Percentiles rank a stretch among this genome's conserved stretches.
Conservation (phyloP, 2,797 vertebrate species). For the Artibeus lituratus region DNA sequence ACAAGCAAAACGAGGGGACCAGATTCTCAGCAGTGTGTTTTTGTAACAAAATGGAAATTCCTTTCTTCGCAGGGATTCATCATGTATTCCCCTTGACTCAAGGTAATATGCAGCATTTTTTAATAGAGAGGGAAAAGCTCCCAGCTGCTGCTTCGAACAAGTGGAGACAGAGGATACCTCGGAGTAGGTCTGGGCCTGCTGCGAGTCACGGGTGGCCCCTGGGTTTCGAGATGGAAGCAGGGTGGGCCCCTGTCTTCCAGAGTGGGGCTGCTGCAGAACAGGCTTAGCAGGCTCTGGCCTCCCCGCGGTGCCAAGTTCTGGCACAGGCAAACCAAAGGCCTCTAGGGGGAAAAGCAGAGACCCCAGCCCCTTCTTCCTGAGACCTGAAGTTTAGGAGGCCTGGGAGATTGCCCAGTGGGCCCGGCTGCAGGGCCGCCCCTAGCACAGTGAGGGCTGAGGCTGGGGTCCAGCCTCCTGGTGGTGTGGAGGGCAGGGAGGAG, state of each 20-base stretch:
- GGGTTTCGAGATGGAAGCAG: neutral
- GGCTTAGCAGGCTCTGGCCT: neutral
- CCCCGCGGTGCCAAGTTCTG: neutral
- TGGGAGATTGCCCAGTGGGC: neutral
- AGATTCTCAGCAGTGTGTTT: constrained; percentile 63
- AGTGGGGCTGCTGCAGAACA: neutral
- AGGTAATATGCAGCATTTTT: constrained; percentile 6
- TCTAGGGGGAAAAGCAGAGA: neutral
- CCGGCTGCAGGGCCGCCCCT: neutral
- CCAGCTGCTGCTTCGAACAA: constrained; percentile 57
- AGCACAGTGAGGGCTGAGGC: neutral
- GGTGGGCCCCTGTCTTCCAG: neutral
- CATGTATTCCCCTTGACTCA: constrained; percentile 11
- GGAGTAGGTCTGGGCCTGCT: neutral
- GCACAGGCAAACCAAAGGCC: neutral
- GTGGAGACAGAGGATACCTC: constrained; percentile 24
- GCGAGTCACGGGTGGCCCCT: constrained; percentile 33
- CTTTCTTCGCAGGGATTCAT: constrained; percentile 63
- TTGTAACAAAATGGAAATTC: constrained; percentile 68
- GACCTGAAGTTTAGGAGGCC: neutral
- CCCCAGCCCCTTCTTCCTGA: neutral
- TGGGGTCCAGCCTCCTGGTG: neutral
- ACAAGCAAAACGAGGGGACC: constrained; percentile 41
- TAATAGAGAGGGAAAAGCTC: constrained; percentile 46
- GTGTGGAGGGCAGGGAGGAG: neutral